A percentile compares a stretch with the other conserved stretches of the same genome.
phyloP scores from a whole-genome alignment of 2,888 invertebrate genomes.

The Odontothrips loti region DNA sequence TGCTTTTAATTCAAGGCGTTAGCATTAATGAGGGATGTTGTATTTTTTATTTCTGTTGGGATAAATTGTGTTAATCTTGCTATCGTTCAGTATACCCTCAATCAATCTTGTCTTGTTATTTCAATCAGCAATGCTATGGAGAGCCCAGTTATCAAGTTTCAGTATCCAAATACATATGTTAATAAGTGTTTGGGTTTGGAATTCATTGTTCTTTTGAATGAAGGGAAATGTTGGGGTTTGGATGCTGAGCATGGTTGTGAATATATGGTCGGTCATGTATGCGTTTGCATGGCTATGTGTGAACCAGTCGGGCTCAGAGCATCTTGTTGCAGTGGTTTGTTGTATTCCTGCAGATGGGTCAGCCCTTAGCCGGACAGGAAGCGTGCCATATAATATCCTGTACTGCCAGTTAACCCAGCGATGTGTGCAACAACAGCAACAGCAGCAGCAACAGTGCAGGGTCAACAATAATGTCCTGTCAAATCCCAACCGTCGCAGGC shows the following conservation, averaged over 20 bases:
- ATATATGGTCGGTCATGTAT: neutral
- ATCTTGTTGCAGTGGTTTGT: neutral
- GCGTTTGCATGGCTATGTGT: neutral
- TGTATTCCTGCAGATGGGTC: slow-evolving; percentile 26
- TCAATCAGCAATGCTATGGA: no score
- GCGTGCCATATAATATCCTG: slow-evolving; percentile 21
- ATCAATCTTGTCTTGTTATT: no score
- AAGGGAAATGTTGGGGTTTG: neutral
- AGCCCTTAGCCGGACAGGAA: slow-evolving; percentile 21
- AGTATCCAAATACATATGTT: no score
- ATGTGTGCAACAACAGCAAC: slow-evolving; percentile 22
- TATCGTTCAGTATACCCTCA: no score
- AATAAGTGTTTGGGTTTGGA: no score
- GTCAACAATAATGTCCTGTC: slow-evolving; percentile 17
- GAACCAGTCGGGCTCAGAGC: neutral
- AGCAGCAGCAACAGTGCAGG: slow-evolving; percentile 18
- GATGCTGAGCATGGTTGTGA: neutral
- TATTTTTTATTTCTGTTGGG: no score
- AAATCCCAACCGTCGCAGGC: slow-evolving; percentile 14
- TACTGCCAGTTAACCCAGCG: slow-evolving; percentile 15
- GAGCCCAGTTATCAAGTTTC: no score
- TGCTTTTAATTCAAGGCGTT: neutral
- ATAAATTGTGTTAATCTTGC: no score
- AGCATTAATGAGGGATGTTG: no score
- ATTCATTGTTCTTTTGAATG: neutral